Evolutionary conservation across 1,140 invertebrate species (phyloP).

Genomic region (Bombus sylvicola): DNA sequence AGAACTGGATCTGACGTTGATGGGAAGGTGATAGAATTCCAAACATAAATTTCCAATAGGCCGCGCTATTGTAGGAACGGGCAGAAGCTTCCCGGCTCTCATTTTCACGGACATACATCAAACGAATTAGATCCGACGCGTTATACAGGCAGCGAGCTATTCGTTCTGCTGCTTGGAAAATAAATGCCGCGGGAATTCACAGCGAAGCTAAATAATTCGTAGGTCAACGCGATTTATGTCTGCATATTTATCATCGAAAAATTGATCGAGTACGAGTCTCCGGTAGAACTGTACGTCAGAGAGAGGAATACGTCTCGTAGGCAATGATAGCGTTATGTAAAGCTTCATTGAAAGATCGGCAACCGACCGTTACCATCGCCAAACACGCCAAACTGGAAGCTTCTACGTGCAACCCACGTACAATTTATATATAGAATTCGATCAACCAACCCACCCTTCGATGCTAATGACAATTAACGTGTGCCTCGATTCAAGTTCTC

Average conservation of each 20-base stretch:
- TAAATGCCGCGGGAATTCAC: conserved; percentile 10
- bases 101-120: conserved; percentile 29
- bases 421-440: conserved; percentile 29
- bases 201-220: conserved; percentile 33
- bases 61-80: conserved; percentile 19
- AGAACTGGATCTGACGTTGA: conserved; percentile 2
- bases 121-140: conserved; percentile 33
- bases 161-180: conserved; percentile 11
- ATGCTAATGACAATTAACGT: background rate
- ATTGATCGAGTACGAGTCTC: background rate
- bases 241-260: background rate
- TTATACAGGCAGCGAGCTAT: conserved; percentile 3
- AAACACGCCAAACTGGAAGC: background rate
- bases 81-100: conserved; percentile 5
- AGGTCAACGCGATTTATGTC: background rate
- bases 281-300: background rate
- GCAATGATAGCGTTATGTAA: background rate
- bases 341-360: background rate
- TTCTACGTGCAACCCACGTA: conserved; percentile 55
- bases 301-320: background rate
- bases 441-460: conserved; percentile 24
- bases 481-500: background rate
- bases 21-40: conserved; percentile 17
- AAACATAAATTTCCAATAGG: conserved; percentile 28
- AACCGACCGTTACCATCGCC: conserved; percentile 10